Evolutionary conservation across 2,888 invertebrate genomes (phyloP).

Genomic region (Amphimallon solstitiale): DNA sequence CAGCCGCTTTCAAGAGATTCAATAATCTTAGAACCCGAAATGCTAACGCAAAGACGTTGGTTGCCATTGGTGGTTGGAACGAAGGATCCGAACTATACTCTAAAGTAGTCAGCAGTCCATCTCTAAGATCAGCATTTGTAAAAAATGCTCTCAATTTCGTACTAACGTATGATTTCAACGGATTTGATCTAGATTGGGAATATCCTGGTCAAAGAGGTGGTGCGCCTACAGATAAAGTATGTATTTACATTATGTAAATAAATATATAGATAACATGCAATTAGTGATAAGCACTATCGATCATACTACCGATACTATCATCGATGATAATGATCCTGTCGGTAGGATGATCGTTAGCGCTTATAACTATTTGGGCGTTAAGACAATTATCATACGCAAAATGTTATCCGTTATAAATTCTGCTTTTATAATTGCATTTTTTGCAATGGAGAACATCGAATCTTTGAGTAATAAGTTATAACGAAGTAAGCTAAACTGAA

Average conservation of each 20-base stretch:
- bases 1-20: conserved; percentile 67
- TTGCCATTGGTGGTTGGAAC: conserved; percentile 76
- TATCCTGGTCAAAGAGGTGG: conserved; percentile 72
- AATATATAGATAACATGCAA: too few species aligned
- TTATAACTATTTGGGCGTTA: too few species aligned
- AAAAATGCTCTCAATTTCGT: conserved; percentile 68
- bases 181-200: conserved; percentile 80
- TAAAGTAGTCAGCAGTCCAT: conserved; percentile 63
- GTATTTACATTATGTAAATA: conserved; percentile 63
- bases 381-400: too few species aligned
- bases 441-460: too few species aligned
- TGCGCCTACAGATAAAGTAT: conserved; percentile 51
- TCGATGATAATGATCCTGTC: too few species aligned
- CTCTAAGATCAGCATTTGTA: conserved; percentile 67
- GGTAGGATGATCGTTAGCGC: too few species aligned
- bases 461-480: too few species aligned
- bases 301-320: too few species aligned
- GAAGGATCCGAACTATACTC: conserved; percentile 63
- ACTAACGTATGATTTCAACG: conserved; percentile 71
- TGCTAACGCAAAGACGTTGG: conserved; percentile 66
- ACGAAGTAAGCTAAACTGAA: too few species aligned
- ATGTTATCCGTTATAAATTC: too few species aligned
- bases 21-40: conserved; percentile 66
- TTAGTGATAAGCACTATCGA: too few species aligned
- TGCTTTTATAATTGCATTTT: too few species aligned